These are phyloP conservation scores for Habrosyne pyritoides DNA, from an alignment of 2,888 invertebrate species.

Conservation along the genomic window DNA sequence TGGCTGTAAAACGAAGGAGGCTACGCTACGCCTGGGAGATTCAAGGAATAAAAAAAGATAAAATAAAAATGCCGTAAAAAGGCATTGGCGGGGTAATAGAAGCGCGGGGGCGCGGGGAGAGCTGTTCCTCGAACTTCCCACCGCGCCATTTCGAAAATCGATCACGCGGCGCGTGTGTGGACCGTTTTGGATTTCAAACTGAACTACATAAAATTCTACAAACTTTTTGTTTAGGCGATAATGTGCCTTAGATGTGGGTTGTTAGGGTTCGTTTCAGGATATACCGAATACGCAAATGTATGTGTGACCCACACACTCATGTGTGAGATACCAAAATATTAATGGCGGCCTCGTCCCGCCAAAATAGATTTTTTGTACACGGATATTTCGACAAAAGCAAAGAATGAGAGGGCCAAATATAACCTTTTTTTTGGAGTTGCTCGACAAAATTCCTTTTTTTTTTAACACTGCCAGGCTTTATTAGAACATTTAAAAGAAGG, in stretches of 20 bases:
- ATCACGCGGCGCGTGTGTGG: constrained; percentile 75
- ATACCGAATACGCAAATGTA: constrained; percentile 21
- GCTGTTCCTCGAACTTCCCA: constrained; percentile 46
- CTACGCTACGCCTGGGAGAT: constrained; percentile 33
- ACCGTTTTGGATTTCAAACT: constrained; percentile 68
- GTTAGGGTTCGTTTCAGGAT: constrained; percentile 28
- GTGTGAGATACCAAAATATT: constrained; percentile 60
- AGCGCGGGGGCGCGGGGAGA: constrained; percentile 38
- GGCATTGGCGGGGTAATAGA: constrained; percentile 58
- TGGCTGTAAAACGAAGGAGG: constrained; percentile 29
- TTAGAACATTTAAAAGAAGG: too few species aligned
- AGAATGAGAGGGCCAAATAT: constrained; percentile 25
- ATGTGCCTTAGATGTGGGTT: not conserved
- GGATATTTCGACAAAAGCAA: constrained; percentile 24
- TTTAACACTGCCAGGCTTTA: not conserved
- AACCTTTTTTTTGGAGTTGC: constrained; percentile 22
- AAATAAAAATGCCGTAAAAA: constrained; percentile 64
- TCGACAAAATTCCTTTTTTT: not conserved
- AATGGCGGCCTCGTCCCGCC: constrained; percentile 52
- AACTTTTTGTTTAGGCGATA: constrained; percentile 29
- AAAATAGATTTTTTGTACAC: constrained; percentile 57
- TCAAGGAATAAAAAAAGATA: constrained; percentile 60
- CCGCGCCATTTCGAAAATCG: constrained; percentile 74
- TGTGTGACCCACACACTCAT: constrained; percentile 43
- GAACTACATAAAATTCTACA: constrained; percentile 50